Conservation (phyloP, 2,888 invertebrate genomes). For the Caenorhabditis japonica region DNA sequence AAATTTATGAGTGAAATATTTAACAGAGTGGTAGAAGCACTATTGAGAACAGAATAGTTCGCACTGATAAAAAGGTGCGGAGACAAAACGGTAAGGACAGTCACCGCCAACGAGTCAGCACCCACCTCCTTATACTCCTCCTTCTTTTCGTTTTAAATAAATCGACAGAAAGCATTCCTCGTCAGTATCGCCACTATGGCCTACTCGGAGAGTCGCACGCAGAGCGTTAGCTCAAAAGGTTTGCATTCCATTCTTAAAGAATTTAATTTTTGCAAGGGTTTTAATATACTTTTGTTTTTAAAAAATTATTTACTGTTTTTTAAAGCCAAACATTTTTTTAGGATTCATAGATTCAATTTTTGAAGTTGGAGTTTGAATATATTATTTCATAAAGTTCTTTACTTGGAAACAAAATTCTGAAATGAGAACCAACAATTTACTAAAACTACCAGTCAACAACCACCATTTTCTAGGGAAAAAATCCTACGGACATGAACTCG, state of each 20-base stretch:
- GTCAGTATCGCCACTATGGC: constrained; percentile 48
- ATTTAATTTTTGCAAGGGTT: no score
- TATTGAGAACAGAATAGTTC: constrained; percentile 35
- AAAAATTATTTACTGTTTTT: no score
- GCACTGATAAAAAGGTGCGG: constrained; percentile 39
- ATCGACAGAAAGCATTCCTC: constrained; percentile 39
- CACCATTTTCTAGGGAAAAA: constrained; percentile 39
- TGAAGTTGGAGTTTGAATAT: no score
- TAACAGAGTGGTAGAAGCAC: constrained; percentile 37
- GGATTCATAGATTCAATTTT: background rate
- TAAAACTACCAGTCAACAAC: no score
- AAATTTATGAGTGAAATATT: constrained; percentile 54
- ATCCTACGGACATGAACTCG: constrained; percentile 42
- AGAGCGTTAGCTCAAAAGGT: constrained; percentile 54
- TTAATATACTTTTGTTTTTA: no score
- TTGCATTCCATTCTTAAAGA: background rate
- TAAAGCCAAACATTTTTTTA: background rate
- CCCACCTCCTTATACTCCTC: constrained; percentile 32
- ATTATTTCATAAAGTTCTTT: no score
- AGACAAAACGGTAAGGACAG: constrained; percentile 42
- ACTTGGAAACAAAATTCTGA: no score
- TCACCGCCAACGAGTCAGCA: constrained; percentile 44
- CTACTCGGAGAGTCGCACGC: constrained; percentile 51
- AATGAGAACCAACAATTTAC: no score
- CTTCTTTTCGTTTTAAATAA: constrained; percentile 17